Conservation (phyloP, 2,113 vertebrate species). For the Clarias magur region DNA sequence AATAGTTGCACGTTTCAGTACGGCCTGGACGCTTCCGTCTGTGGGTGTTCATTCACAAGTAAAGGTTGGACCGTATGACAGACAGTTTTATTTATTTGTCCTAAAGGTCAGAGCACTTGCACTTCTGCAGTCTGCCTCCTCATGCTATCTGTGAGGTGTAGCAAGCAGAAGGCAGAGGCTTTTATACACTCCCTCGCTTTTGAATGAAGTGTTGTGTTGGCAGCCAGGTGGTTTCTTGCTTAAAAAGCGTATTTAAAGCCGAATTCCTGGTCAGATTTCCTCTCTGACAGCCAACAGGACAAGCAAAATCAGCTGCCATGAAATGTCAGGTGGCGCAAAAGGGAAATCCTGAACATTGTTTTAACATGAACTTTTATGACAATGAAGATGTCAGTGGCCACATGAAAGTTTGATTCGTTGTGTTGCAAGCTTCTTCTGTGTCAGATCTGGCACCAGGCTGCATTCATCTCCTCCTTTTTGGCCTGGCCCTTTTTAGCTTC, state of each 20-base stretch:
- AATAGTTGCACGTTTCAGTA: background rate
- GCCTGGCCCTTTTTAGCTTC: slow-evolving; percentile 43
- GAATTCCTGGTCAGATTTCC: background rate
- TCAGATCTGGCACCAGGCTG: slow-evolving; percentile 16
- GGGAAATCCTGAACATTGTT: slow-evolving; percentile 26
- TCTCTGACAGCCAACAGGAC: background rate
- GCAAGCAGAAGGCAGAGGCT: slow-evolving; percentile 19
- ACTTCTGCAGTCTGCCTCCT: background rate
- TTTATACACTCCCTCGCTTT: slow-evolving; percentile 26
- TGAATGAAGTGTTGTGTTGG: background rate
- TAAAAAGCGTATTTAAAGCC: background rate
- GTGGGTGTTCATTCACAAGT: slow-evolving; percentile 2
- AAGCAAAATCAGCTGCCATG: background rate
- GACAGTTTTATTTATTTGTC: slow-evolving; percentile 34
- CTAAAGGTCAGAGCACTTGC: slow-evolving; percentile 40
- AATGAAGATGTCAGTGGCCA: slow-evolving; percentile 26
- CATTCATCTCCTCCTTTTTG: slow-evolving; percentile 35
- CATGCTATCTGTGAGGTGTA: background rate
- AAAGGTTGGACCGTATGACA: slow-evolving; percentile 22
- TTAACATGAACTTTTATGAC: slow-evolving; percentile 28
- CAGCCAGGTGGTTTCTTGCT: background rate
- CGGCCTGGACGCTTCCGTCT: background rate
- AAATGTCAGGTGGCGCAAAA: background rate
- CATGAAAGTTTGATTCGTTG: slow-evolving; percentile 15
- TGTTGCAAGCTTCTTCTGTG: slow-evolving; percentile 28